These are phyloP conservation scores for Gorsachius magnificus DNA, from an alignment of 2,797 vertebrate species.

Conservation along the genomic window DNA sequence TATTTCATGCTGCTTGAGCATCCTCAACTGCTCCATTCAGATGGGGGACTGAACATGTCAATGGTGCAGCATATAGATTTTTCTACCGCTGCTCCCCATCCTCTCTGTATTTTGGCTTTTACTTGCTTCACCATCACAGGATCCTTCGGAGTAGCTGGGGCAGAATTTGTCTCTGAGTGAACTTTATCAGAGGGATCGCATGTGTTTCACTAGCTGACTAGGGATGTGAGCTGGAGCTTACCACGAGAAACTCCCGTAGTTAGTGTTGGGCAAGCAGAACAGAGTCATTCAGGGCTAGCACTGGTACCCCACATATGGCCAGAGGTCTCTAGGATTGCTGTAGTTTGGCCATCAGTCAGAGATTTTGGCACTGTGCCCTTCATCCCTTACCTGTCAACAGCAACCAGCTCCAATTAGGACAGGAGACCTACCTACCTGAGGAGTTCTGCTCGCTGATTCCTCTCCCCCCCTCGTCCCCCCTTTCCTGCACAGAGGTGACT, in stretches of 20 bases:
- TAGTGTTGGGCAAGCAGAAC: neutral
- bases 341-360: neutral
- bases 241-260: accelerated
- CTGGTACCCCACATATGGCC: accelerated
- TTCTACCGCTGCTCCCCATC: neutral
- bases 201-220: neutral
- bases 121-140: neutral
- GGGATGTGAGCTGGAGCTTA: neutral
- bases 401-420: neutral
- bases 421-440: neutral
- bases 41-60: neutral
- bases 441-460: neutral
- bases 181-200: neutral
- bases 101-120: neutral
- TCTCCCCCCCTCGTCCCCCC: neutral
- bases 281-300: neutral
- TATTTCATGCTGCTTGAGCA: neutral
- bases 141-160: neutral
- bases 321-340: neutral
- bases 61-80: neutral
- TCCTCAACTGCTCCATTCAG: neutral
- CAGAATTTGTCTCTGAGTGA: neutral
- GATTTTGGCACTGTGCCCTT: neutral
- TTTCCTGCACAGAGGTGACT: neutral
- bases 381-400: neutral